Base-by-base conservation (phyloP, 2,113 vertebrate genomes). In the Psittacara wagleri region DNA sequence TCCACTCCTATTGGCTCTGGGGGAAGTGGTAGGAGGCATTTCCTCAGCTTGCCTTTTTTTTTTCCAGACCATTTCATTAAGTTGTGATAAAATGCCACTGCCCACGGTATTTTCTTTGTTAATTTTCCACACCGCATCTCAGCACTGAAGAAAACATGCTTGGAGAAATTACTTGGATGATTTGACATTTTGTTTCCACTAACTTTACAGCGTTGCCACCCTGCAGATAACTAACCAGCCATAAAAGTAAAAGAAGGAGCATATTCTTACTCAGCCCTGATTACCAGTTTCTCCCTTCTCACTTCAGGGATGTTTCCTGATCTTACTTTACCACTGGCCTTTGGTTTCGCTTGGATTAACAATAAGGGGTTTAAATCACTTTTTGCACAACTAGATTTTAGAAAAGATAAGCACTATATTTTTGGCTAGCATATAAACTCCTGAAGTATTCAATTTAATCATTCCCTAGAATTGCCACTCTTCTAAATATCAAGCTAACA, bases 241-340 rank as follows among this genome's bases (percentile, higher is more conserved):
- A 46, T 3, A 63, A 55, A 75, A 87, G 61, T 25, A 73, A 92
- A 91, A 86, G 64, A 49, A 57, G 52, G 67, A 79, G 66, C 84
- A 49, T 17, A 29, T 72, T 93, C 76, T 87, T 73, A 48, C 44
- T 81, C 55, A 86, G 59, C 55, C 25, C n/a, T 4, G 22, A 43
- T 46, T 41, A 46, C 57, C 5, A 7, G 55, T 93, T 97, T 66
- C 66, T 97, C 91, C 80, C 78, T 80, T 88, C 63, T 74, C 59
- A 73, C 91, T 96, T 95, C 7, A 95, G 70, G 59, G 64, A 22
- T 73, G 70, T 93, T 98, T 97, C 97, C 95, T 93, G 89, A 72
- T n/a, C 55, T 76, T 35, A 63, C 80, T 96, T 95, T 72, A 96
- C 64, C 86, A 92, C 49, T 86, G 85, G 90, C 64, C 78, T 92